phyloP scores from a whole-genome alignment of 2,888 invertebrate genomes.

The Plebejus anna region DNA sequence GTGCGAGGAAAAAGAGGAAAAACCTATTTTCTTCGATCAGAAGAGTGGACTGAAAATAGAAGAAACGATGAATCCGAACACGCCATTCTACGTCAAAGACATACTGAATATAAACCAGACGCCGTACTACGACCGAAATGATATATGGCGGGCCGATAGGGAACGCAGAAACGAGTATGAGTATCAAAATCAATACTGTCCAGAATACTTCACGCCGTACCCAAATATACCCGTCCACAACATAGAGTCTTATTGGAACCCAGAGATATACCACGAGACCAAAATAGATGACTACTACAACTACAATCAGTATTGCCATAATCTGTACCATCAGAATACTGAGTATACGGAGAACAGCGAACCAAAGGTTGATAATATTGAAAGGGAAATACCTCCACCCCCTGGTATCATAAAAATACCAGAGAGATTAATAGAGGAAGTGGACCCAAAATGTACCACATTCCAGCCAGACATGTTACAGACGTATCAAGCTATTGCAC shows the following conservation, averaged over 20 bases:
- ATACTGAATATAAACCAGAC: constrained; percentile 64
- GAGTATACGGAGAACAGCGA: constrained; percentile 49
- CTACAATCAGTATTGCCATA: constrained; percentile 64
- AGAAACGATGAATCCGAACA: constrained; percentile 47
- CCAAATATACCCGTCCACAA: constrained; percentile 56
- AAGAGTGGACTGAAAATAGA: constrained; percentile 55
- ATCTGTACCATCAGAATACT: constrained; percentile 60
- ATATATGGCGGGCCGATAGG: constrained; percentile 60
- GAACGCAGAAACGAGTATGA: constrained; percentile 57
- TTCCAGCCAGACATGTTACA: constrained; percentile 37
- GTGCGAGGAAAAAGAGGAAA: constrained; percentile 49
- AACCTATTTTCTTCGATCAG: constrained; percentile 46
- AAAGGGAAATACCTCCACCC: constrained; percentile 38
- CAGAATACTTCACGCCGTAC: constrained; percentile 61
- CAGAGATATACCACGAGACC: constrained; percentile 61
- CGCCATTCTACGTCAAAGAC: constrained; percentile 71
- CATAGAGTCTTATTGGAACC: constrained; percentile 61
- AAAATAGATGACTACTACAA: constrained; percentile 60
- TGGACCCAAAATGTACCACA: background rate
- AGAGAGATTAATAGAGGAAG: background rate
- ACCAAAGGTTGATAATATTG: constrained; percentile 41
- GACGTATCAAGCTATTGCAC: constrained; percentile 46
- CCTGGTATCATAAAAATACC: background rate
- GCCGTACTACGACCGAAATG: constrained; percentile 58
- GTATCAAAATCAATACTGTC: constrained; percentile 56